These are phyloP conservation scores for Ochropacha duplaris DNA, from an alignment of 2,888 invertebrate species.

Conservation along the genomic window DNA sequence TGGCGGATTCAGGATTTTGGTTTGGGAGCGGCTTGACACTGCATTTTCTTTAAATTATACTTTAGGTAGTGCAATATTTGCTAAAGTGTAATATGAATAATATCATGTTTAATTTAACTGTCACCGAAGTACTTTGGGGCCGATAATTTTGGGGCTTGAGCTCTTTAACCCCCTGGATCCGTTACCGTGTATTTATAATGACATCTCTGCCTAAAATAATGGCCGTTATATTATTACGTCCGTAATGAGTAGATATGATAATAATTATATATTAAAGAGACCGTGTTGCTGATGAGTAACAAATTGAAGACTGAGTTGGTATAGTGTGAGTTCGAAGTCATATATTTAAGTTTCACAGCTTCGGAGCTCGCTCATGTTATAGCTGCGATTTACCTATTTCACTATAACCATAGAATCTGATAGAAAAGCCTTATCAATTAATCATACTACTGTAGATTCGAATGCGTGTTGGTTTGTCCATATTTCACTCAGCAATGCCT, in stretches of 20 bases:
- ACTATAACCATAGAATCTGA: not conserved
- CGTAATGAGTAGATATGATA: constrained; percentile 11
- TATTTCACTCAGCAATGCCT: too few species aligned
- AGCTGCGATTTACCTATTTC: not conserved
- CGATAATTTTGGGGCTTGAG: too few species aligned
- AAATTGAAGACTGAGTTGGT: constrained; percentile 59
- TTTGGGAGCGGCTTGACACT: too few species aligned
- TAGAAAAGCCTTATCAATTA: not conserved
- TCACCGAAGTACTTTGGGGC: too few species aligned
- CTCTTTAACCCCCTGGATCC: too few species aligned
- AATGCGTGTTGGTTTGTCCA: too few species aligned
- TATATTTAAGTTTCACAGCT: constrained; percentile 15
- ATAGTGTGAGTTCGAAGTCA: constrained; percentile 41
- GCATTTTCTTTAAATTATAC: too few species aligned
- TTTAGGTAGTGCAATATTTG: too few species aligned
- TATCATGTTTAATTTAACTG: too few species aligned
- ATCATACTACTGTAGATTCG: too few species aligned
- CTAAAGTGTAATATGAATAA: too few species aligned
- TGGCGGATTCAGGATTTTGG: too few species aligned
- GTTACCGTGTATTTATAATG: not conserved
- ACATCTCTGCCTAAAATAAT: not conserved
- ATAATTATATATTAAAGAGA: constrained; percentile 9
- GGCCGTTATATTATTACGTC: constrained; percentile 12
- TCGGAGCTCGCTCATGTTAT: constrained; percentile 3
- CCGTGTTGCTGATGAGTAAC: constrained; percentile 34